Conservation (phyloP, 2,888 invertebrate species). For the Troides aeacus region DNA sequence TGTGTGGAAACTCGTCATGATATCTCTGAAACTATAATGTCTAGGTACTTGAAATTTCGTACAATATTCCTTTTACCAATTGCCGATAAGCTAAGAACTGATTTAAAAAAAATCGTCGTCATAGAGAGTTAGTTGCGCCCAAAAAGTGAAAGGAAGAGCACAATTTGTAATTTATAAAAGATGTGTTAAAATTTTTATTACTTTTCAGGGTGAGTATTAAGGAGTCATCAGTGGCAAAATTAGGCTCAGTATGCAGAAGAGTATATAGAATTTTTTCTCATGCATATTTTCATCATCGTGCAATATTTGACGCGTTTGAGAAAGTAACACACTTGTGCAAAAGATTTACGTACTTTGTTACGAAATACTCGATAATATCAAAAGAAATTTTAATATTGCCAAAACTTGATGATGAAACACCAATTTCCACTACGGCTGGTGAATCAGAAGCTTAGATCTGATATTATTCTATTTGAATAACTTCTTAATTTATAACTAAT, state of each 20-base stretch:
- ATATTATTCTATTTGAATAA: slow-evolving; percentile 8
- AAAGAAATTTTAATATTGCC: slow-evolving; percentile 99
- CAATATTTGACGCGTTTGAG: slow-evolving; percentile 99
- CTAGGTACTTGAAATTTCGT: no score
- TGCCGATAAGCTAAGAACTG: no score
- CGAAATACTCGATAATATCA: slow-evolving; percentile 98
- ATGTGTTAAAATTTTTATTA: not conserved
- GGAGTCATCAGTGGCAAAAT: slow-evolving; percentile 98
- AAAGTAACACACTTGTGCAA: slow-evolving; percentile 96
- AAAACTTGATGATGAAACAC: slow-evolving; percentile 90
- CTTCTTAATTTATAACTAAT: not conserved
- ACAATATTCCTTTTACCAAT: no score
- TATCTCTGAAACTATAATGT: no score
- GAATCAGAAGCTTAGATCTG: slow-evolving; percentile 73
- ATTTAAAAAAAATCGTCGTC: no score
- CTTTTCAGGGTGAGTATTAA: slow-evolving; percentile 96
- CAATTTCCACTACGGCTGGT: slow-evolving; percentile 75
- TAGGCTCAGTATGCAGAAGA: slow-evolving; percentile 98
- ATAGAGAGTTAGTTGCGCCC: no score
- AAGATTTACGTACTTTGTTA: slow-evolving; percentile 98
- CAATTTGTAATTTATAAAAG: no score
- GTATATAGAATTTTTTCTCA: slow-evolving; percentile 99
- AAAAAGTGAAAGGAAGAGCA: no score
- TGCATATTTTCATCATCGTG: slow-evolving; percentile 98
- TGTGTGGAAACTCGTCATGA: no score